phyloP scores from a whole-genome alignment of 1,140 invertebrate genomes.

The Neodiprion pinetum region DNA sequence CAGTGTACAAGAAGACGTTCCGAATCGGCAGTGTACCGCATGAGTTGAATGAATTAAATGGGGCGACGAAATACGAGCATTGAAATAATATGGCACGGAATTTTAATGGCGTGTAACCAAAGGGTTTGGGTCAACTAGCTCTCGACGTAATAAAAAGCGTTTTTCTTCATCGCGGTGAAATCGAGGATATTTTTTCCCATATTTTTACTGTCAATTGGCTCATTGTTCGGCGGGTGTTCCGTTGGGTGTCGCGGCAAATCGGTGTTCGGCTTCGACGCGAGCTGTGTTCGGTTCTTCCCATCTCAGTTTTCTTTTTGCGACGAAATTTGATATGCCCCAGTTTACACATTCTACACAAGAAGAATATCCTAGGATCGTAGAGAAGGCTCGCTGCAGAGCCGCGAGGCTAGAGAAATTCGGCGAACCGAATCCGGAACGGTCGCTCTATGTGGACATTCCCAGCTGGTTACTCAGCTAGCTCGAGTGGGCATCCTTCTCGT shows the following conservation, averaged over 20 bases:
- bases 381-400: neutral
- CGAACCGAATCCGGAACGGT: conserved; percentile 11
- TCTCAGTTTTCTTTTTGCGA: neutral
- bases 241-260: no score
- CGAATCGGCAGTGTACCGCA: no score
- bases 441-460: neutral
- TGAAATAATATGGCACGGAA: no score
- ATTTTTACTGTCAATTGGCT: neutral
- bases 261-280: no score
- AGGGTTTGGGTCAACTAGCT: no score
- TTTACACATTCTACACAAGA: neutral
- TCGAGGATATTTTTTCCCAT: neutral
- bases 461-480: neutral
- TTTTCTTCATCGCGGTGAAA: neutral
- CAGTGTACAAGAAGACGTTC: no score
- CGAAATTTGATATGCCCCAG: conserved; percentile 4
- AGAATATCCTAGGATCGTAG: neutral
- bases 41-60: no score
- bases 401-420: conserved; percentile 8
- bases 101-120: neutral
- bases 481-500: conserved; percentile 7
- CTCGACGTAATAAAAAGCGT: neutral
- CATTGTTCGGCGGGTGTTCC: no score
- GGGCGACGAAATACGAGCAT: no score
- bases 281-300: no score